A percentile compares a stretch with the other conserved stretches of the same genome.
These are phyloP conservation scores for Scleropages formosus DNA, from an alignment of 2,797 vertebrate genomes.

Conservation along the genomic window DNA sequence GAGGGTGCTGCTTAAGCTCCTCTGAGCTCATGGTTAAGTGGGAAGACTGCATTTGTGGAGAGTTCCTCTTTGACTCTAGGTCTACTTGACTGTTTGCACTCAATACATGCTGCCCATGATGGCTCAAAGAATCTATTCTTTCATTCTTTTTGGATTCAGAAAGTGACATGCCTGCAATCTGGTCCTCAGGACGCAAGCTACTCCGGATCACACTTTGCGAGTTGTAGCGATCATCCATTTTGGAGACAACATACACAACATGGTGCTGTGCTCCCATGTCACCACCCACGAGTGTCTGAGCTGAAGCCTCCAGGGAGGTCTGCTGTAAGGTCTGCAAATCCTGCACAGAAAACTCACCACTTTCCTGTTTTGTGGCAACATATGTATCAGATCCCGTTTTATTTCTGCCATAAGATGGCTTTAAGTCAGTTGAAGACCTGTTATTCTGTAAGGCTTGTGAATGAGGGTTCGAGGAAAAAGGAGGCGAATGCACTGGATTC, in stretches of 20 bases:
- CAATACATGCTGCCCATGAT: slow-evolving; percentile 75
- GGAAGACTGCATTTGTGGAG: slow-evolving; percentile 72
- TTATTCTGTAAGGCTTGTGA: slow-evolving; percentile 81
- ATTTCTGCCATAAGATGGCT: slow-evolving; percentile 77
- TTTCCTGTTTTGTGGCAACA: slow-evolving; percentile 70
- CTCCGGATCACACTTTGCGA: slow-evolving; percentile 92
- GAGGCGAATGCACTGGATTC: slow-evolving; percentile 73
- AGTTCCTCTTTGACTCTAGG: slow-evolving; percentile 74
- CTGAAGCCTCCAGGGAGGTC: slow-evolving; percentile 73
- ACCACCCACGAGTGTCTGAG: slow-evolving; percentile 70
- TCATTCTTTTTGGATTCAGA: slow-evolving; percentile 79
- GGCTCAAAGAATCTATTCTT: slow-evolving; percentile 71
- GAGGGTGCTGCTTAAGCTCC: slow-evolving; percentile 79
- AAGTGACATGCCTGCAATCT: slow-evolving; percentile 74
- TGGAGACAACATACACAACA: slow-evolving; percentile 82
- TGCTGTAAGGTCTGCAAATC: slow-evolving; percentile 84
- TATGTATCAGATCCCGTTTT: slow-evolving; percentile 79
- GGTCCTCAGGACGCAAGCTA: slow-evolving; percentile 86
- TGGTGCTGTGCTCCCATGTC: slow-evolving; percentile 78
- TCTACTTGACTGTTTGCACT: slow-evolving; percentile 64
- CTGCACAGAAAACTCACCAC: slow-evolving; percentile 79
- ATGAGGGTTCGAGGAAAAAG: slow-evolving; percentile 74
- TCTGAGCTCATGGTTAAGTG: slow-evolving; percentile 74
- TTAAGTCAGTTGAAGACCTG: slow-evolving; percentile 77
- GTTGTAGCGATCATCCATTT: slow-evolving; percentile 86